A percentile compares a stretch with the other conserved stretches of the same genome.
Conservation (phyloP, 2,888 invertebrate species). For the Hypsopygia costalis region DNA sequence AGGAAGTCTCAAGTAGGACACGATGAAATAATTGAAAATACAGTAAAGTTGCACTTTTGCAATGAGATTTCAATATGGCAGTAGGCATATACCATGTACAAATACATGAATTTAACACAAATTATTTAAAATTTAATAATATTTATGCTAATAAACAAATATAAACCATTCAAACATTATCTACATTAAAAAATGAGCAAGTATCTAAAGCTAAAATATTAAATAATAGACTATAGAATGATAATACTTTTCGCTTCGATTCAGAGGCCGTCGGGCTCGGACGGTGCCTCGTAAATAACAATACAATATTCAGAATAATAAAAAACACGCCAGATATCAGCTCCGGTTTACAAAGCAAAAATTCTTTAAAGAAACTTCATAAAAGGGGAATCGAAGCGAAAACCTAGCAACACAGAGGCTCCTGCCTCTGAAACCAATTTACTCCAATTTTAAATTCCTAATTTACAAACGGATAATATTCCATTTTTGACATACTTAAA, state of each 20-base stretch:
- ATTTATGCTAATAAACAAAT: constrained; percentile 8
- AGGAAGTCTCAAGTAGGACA: neutral
- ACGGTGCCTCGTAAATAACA: constrained; percentile 35
- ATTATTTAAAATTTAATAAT: constrained; percentile 2
- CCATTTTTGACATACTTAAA: constrained; percentile 32
- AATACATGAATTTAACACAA: constrained; percentile 8
- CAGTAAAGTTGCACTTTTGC: neutral
- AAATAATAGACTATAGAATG: constrained; percentile 5
- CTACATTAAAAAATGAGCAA: constrained; percentile 13
- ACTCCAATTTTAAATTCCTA: constrained; percentile 29
- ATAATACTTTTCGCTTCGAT: constrained; percentile 13
- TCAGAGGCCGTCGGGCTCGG: constrained; percentile 47
- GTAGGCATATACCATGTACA: constrained; percentile 4
- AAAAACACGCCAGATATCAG: neutral
- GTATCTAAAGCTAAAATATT: constrained; percentile 11
- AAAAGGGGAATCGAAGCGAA: constrained; percentile 29
- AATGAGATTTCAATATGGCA: constrained; percentile 5
- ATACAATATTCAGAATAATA: constrained; percentile 15
- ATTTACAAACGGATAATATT: constrained; percentile 23
- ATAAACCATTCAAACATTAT: constrained; percentile 10
- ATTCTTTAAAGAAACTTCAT: constrained; percentile 1
- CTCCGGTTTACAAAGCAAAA: constrained; percentile 1
- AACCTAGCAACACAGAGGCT: constrained; percentile 24
- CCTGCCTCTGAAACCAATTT: constrained; percentile 22
- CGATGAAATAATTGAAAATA: constrained; percentile 1